Percentiles rank a stretch among this genome's conserved stretches.
phyloP scores from a whole-genome alignment of 1,140 invertebrate genomes.

The Homalodisca vitripennis region DNA sequence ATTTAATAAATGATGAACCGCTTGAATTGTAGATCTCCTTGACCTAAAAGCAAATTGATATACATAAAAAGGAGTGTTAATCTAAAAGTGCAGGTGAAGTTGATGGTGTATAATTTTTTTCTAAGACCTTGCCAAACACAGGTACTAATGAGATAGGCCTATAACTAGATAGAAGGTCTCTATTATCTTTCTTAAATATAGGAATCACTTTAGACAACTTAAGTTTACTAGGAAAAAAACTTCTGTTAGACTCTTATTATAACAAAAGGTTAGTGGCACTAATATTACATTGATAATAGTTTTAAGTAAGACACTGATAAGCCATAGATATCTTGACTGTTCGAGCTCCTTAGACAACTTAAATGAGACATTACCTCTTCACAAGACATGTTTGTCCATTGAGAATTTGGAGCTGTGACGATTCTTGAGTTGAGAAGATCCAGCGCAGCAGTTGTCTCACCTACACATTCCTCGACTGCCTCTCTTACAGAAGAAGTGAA shows the following conservation, averaged over 20 bases:
- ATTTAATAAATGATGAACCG: background rate
- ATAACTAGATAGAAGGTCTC: background rate
- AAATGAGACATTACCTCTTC: background rate
- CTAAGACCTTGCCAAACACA: constrained; percentile 4
- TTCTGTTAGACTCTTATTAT: background rate
- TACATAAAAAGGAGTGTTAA: background rate
- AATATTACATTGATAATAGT: background rate
- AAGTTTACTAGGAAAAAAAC: background rate
- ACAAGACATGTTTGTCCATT: background rate
- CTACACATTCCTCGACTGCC: background rate
- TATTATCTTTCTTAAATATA: constrained; percentile 12
- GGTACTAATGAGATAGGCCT: constrained; percentile 11
- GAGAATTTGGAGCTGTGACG: background rate
- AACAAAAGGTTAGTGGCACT: background rate
- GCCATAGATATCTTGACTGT: background rate
- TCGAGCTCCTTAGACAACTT: background rate
- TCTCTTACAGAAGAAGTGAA: background rate
- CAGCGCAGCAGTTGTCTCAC: background rate
- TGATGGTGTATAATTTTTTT: background rate
- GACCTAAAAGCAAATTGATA: background rate
- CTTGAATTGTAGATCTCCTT: background rate
- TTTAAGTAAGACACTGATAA: background rate
- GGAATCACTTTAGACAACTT: constrained; percentile 16
- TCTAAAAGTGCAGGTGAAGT: background rate
- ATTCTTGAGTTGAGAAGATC: background rate